phyloP scores from a whole-genome alignment of 2,113 vertebrate species.

The Ginglymostoma cirratum region DNA sequence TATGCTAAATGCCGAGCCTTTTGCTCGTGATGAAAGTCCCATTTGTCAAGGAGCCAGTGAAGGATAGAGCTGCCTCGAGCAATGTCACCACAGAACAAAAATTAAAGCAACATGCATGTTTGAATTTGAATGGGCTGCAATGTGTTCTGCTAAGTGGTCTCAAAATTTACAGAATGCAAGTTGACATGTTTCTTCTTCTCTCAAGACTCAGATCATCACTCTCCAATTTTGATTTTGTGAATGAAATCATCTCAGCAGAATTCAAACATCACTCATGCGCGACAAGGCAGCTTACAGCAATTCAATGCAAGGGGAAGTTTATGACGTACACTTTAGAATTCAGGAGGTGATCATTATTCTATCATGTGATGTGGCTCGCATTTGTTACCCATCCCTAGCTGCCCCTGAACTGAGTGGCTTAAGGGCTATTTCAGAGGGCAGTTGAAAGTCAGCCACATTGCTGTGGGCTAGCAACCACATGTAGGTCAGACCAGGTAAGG shows the following conservation, averaged over 20 bases:
- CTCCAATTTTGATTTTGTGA: not conserved
- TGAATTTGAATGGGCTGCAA: not conserved
- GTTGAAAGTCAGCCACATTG: too few species aligned
- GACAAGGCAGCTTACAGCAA: not conserved
- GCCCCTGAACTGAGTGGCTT: too few species aligned
- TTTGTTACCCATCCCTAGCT: too few species aligned
- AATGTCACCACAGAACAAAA: not conserved
- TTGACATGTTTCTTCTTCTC: not conserved
- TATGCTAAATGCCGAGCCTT: not conserved
- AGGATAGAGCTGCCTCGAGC: not conserved
- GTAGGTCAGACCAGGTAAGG: too few species aligned
- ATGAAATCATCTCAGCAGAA: not conserved
- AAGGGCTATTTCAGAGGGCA: too few species aligned
- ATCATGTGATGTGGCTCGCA: too few species aligned
- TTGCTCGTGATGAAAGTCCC: too few species aligned
- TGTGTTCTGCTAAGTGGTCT: not conserved
- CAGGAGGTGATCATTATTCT: not conserved
- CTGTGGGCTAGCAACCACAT: too few species aligned
- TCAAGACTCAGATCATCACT: not conserved
- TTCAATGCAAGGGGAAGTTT: not conserved
- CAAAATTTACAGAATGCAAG: not conserved
- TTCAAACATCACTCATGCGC: not conserved
- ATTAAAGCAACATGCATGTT: not conserved
- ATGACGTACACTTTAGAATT: not conserved
- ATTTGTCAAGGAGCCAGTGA: not conserved